Base-by-base conservation (phyloP, 2,888 invertebrate genomes). In the Hypselothyrea guttata region DNA sequence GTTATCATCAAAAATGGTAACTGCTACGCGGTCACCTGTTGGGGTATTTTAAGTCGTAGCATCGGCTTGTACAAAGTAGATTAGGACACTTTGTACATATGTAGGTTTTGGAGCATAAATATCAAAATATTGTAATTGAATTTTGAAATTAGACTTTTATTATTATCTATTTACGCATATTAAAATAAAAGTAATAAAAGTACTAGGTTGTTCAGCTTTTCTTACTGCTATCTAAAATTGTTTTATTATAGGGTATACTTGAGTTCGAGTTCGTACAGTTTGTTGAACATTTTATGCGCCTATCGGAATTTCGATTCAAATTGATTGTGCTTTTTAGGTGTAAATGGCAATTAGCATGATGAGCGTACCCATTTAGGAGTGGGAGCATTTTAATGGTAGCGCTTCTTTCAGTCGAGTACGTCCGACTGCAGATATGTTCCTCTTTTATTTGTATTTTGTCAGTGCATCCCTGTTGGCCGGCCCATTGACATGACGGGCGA, bases 281-380 rank as follows among this genome's bases (percentile, higher is more conserved):
- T 42, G 11, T 8, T 22, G 4, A 15, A 15, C 5, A 34, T 38
- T 45, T n/a, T 30, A 63, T 45, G 59, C 40, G 56, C 52, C 45
- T 55, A 12, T 41, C 34, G 62, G 63, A 76, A 61, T 77, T 62
- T 64, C n/a, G 74, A 68, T 74, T 60, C 63, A 68, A 48, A 74
- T 81, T 76, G 52, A 76, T 71, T 64, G 71, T 59, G 56, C 55
- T 61, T 74, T 57, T 71, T 58, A 67, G 82, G 81, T 75, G 77
- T 81, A 81, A 79, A 76, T 73, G 81, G 74, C 81, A 76, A 79
- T 75, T 75, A 75, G 81, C 44, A 45, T 61, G 76, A 67, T 52
- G 68, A 62, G 65, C 44, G 55, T 33, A 28, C 7, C 18, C 30
- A 11, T 15, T 9, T 8, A 4, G 27, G 13, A 9, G 18, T 28